Evolutionary conservation across 2,113 vertebrate genomes (phyloP).

Genomic region (Phaethon lepturus): DNA sequence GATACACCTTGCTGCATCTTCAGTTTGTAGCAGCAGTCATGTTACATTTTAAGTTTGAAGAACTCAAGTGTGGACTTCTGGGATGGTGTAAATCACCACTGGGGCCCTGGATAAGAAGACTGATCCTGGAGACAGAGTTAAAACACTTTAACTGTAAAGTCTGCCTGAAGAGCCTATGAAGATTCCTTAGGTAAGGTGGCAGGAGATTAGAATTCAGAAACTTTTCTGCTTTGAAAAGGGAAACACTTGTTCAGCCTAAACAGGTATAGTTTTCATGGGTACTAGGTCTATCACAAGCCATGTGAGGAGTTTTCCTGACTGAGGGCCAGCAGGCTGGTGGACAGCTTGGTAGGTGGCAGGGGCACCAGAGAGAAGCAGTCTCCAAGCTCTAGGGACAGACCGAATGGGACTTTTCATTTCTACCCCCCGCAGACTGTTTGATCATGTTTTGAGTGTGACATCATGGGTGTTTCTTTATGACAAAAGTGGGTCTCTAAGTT

Average conservation of each 20-base stretch:
- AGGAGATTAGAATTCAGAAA: neutral
- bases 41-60: neutral
- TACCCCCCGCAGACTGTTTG: neutral
- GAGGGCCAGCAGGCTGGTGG: neutral
- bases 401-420: neutral
- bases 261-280: neutral
- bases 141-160: neutral
- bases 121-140: neutral
- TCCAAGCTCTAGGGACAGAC: neutral
- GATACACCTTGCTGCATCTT: constrained; percentile 18
- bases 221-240: neutral
- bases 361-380: neutral
- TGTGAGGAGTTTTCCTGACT: neutral
- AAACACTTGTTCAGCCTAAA: neutral
- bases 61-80: neutral
- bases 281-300: neutral
- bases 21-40: neutral
- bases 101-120: neutral
- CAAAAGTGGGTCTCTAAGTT: neutral
- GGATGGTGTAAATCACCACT: neutral
- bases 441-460: neutral
- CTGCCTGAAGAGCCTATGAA: neutral
- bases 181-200: neutral
- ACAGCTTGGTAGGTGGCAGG: neutral
- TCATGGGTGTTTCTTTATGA: neutral